Base-by-base conservation (phyloP, 2,113 vertebrate genomes). In the Camelus bactrianus region DNA sequence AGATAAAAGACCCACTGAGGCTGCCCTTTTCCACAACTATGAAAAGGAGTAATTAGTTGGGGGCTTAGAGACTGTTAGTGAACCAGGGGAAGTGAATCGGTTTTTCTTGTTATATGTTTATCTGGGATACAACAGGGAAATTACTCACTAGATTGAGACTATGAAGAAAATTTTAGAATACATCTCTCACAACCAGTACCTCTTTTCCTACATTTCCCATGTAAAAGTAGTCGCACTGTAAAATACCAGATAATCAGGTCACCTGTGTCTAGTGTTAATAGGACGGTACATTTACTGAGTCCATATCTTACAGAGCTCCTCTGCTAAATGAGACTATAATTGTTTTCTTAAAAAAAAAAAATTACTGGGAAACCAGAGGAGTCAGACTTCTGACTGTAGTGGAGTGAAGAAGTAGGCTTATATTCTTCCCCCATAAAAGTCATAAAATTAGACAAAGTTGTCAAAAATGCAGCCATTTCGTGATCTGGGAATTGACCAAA, bases 1-100 rank as follows among this genome's bases (percentile, higher is more conserved):
- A 96, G 58, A 88, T 88, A 38, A 42, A 84, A 96, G 56, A 69
- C 35, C 10, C 26, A 64, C 19, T 84, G 70, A 91, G 70, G 35
- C 17, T 88, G 42, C 38, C 60, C 64, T 93, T 83, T 82, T 69
- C 50, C 46, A 91, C 28, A 13, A 48, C 54, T 75, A 73, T 67
- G 83, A 84, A 73, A 80, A 67, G 62, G 19, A 88, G 64, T 72
- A 77, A 90, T 92, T 94, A 92, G 86, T 28, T 65, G 32, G 73
- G 80, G 79, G 62, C 20, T 56, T 38, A n/a, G 89, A 38, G 82
- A 88, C 50, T 88, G 9, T 32, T 87, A 48, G 54, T 93, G 52
- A 94, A 62, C 52, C 14, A 52, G 16, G 26, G 54, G 22, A 90
- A 50, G 69, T 80, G 19, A 77, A 17, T 62, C 48, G 16, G 11